A percentile compares a stretch with the other conserved stretches of the same genome.
phyloP scores from a whole-genome alignment of 2,113 vertebrate species.

The Pogonocichla stellata region DNA sequence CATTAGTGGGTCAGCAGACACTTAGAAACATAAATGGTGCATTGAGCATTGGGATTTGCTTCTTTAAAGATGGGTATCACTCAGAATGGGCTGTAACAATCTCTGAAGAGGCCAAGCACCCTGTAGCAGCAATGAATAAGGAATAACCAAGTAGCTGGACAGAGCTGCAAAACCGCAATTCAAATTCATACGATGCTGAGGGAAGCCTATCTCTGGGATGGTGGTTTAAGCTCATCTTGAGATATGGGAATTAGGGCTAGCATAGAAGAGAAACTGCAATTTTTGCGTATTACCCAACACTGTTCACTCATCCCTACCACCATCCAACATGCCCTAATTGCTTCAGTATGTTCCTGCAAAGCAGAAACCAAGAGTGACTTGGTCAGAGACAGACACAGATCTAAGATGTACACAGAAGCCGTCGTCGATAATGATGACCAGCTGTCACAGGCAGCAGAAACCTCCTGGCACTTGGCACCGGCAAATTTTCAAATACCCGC shows the following conservation, averaged over 20 bases:
- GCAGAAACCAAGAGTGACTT: constrained; percentile 34
- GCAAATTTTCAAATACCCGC: constrained; percentile 63
- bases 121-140: not conserved
- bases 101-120: not conserved
- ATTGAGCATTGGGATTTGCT: not conserved
- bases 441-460: constrained; percentile 70
- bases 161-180: not conserved
- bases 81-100: not conserved
- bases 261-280: not conserved
- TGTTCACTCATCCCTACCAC: not conserved
- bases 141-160: not conserved
- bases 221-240: not conserved
- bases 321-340: constrained; percentile 29
- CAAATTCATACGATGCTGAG: not conserved
- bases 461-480: constrained; percentile 68
- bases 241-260: not conserved
- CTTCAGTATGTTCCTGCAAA: constrained; percentile 54
- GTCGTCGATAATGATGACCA: constrained; percentile 60
- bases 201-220: not conserved
- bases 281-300: not conserved
- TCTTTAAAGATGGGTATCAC: not conserved
- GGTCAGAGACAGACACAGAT: constrained; percentile 53
- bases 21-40: not conserved
- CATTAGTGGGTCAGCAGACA: not conserved
- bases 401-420: constrained; percentile 59